phyloP scores from a whole-genome alignment of 2,888 invertebrate species.

The Chirona hameri region DNA sequence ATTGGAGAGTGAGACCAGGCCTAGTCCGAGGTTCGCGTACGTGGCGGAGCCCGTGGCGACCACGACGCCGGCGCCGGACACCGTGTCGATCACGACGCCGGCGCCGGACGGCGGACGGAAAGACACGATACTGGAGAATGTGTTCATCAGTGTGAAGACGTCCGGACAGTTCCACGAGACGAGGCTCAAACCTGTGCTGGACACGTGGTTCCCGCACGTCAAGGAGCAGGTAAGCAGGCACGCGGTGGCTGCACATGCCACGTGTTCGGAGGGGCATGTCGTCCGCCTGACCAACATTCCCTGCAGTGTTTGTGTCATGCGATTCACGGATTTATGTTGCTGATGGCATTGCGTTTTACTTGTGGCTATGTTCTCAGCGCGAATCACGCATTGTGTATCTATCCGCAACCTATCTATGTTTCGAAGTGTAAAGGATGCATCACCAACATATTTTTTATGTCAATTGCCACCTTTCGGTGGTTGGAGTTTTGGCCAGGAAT shows the following conservation, averaged over 20 bases:
- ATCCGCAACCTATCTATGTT: too few species aligned
- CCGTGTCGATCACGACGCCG: conserved; percentile 56
- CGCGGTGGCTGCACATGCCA: not conserved
- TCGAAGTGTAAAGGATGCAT: too few species aligned
- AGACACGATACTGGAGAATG: conserved; percentile 68
- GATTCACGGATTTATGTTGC: too few species aligned
- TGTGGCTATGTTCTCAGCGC: too few species aligned
- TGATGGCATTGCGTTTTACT: too few species aligned
- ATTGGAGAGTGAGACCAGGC: too few species aligned
- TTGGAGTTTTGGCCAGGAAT: too few species aligned
- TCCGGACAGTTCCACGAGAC: conserved; percentile 80
- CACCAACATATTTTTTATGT: too few species aligned
- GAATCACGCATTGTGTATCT: too few species aligned
- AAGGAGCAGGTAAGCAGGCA: conserved; percentile 70
- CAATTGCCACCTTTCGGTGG: too few species aligned
- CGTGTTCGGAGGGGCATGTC: not conserved
- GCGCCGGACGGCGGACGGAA: conserved; percentile 47
- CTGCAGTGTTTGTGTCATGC: too few species aligned
- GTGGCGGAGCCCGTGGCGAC: not conserved
- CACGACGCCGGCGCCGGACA: conserved; percentile 36
- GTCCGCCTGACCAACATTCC: too few species aligned
- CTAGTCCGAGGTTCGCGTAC: not conserved
- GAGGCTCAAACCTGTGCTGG: conserved; percentile 78
- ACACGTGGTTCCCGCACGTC: conserved; percentile 93
- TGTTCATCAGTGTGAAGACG: conserved; percentile 94